Evolutionary conservation across 2,113 vertebrate species (phyloP), one percentile per base, ranked within the genome.

Genomic region (Mixornis gularis): DNA sequence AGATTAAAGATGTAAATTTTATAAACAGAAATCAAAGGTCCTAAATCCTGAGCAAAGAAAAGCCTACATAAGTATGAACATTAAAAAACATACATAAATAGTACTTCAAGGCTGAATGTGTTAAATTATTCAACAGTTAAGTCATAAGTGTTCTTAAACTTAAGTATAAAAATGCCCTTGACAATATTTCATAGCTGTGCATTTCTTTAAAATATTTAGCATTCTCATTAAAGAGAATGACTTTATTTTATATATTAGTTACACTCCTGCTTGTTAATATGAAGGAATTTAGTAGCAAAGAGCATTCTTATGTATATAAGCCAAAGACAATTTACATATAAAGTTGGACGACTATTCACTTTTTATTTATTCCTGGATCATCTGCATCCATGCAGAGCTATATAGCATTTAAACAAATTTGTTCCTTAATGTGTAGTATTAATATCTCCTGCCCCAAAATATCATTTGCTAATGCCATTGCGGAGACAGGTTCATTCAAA

Each of bases 181-280:
- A 98, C 98, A 97, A 98, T 98, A 98, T 98, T 98, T 98, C 98
- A 98, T 94, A 97, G 97, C 94, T 88, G 44, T 95, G 97, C 96
- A 95, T 98, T 97, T 98, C 98, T 97, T 98, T 98, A 98, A 98
- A 98, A 98, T 98, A 98, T 98, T 98, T 98, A 98, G 98, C 98
- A 98, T 98, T 98, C 98, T 98, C 98, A 98, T 98, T 98, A 98
- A 98, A 98, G 96, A 97, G 97, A 98, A 98, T 97, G 98, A 97
- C 98, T 98, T 97, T 97, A 98, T 98, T 98, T 98, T 98, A 98
- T 98, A 97, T 98, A 98, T 98, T 98, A 98, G 97, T 98, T 98
- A 97, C 97, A 97, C 90, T 97, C 96, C 93, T 96, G 96, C 97
- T 97, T 97, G 97, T 97, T 98, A 98, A 98, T 98, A 98, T 97